Percentiles rank a stretch among this genome's conserved stretches.
Evolutionary conservation across 2,113 vertebrate species (phyloP).

Genomic region (Dasypus novemcinctus): DNA sequence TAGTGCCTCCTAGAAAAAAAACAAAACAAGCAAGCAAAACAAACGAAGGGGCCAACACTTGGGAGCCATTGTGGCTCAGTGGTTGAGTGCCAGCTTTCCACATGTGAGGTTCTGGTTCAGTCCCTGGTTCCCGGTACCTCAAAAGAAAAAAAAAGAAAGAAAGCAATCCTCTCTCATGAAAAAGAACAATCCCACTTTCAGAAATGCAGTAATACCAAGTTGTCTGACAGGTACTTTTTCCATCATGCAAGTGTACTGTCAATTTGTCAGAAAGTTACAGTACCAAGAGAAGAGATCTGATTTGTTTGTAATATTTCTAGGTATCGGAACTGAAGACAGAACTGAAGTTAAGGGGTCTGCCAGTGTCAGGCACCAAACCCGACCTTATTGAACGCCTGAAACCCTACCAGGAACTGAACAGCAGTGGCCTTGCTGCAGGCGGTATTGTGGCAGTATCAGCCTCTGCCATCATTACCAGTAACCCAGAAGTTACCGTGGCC

Average conservation of each 20-base stretch:
- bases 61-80: no score
- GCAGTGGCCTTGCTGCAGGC: slow-evolving; percentile 71
- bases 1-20: neutral
- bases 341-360: slow-evolving; percentile 94
- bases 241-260: neutral
- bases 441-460: slow-evolving; percentile 73
- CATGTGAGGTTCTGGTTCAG: no score
- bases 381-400: slow-evolving; percentile 97
- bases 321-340: slow-evolving; percentile 97
- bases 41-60: no score
- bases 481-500: slow-evolving; percentile 77
- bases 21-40: neutral
- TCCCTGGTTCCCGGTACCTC: no score
- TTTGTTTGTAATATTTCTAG: slow-evolving; percentile 79
- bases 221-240: neutral
- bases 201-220: neutral
- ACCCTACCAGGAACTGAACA: slow-evolving; percentile 90
- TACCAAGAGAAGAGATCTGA: neutral
- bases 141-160: no score
- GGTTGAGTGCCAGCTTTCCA: no score
- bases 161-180: no score
- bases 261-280: neutral
- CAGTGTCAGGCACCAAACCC: slow-evolving; percentile 97
- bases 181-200: neutral
- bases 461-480: slow-evolving; percentile 69